Evolutionary conservation across 2,797 vertebrate species (phyloP), one percentile per base, ranked within the genome.

Genomic region (Falco peregrinus): DNA sequence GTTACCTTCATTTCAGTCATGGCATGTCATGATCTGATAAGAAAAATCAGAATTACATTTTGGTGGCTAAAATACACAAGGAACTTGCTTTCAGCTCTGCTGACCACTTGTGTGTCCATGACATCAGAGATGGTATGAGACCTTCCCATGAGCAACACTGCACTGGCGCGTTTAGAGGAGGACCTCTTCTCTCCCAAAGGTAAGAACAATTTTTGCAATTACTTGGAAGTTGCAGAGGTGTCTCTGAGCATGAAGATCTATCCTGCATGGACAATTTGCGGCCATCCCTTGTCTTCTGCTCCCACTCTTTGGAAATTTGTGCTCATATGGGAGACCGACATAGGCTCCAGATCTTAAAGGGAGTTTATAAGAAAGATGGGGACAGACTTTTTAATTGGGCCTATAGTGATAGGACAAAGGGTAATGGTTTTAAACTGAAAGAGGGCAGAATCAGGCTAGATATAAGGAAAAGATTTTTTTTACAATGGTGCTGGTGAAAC

Each of bases 401-500:
- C 43, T 35, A 22, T 51, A 57, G 56, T 0, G 1, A 33, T 3
- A 59, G 56, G 45, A 28, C 19, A 53, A 84, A 13, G 16, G 13
- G 8, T 25, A 84, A 13, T 13, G 13, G 8, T 25, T 89, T 89
- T 47, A 61, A 61, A 68, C 25, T 15, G 6, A 28, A 45, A 47
- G 28, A 60, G 16, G 11, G 28, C 4, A 53, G 61, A 61, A 68
- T 82, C 9, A 60, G 47, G 15, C 18, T 15, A 22, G 15, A 47
- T 17, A 39, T 12, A n/a, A 60, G 61, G 33, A 74, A 28, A 12
- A 51, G 29, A 9, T 17, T 11, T 39, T 37, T 47, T 47, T 10
- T 22, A 48, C 6, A 1, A 1, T 18, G 22, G 53, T 28, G 11
- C 7, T 3, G 37, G 2, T 0, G 3, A 75, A 17, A 11, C 15